A percentile compares a stretch with the other conserved stretches of the same genome.
phyloP scores from a whole-genome alignment of 2,113 vertebrate species.

The Empidonax alnorum region DNA sequence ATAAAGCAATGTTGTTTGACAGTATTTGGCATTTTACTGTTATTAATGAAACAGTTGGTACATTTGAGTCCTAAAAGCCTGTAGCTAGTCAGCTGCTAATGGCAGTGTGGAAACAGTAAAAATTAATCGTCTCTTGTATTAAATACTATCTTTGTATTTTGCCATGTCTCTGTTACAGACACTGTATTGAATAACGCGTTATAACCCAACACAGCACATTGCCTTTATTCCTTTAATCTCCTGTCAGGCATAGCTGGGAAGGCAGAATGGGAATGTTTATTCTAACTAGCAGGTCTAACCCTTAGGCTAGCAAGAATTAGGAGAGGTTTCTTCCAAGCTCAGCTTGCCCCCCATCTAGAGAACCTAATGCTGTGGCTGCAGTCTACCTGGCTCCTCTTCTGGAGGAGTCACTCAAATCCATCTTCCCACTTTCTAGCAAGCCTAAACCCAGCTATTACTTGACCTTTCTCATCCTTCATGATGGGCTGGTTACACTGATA shows the following conservation, averaged over 20 bases:
- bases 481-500: background rate
- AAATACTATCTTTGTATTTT: background rate
- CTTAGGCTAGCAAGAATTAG: background rate
- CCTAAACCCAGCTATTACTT: background rate
- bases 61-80: background rate
- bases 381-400: fast-evolving
- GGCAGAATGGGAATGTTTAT: background rate
- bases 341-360: background rate
- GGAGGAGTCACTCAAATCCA: background rate
- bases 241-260: background rate
- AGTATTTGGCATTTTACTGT: background rate
- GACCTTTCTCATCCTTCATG: background rate
- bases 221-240: background rate
- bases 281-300: background rate
- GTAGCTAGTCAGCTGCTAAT: background rate
- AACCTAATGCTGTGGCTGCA: background rate
- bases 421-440: background rate
- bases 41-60: background rate
- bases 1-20: background rate
- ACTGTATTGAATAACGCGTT: background rate
- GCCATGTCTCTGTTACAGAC: background rate
- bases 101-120: background rate
- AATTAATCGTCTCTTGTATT: background rate
- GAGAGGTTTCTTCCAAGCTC: background rate
- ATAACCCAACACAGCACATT: background rate